phyloP scores from a whole-genome alignment of 2,888 invertebrate species.

The Pharmacophagus antenor region DNA sequence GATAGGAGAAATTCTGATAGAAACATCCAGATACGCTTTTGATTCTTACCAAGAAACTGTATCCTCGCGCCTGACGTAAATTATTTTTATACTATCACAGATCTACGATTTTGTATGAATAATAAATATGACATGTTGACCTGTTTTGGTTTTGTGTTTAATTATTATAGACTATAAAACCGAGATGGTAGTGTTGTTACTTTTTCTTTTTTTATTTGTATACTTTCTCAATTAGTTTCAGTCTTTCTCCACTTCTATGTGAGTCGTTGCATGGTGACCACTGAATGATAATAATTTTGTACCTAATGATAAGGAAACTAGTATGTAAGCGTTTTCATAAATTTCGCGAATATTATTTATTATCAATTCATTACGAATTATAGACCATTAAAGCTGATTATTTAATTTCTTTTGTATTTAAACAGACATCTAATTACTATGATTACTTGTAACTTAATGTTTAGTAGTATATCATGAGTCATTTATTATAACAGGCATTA shows the following conservation, averaged over 20 bases:
- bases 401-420: conserved; percentile 80
- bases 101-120: conserved; percentile 63
- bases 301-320: conserved; percentile 72
- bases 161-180: conserved; percentile 54
- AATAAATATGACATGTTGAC: conserved; percentile 66
- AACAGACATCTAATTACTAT: conserved; percentile 71
- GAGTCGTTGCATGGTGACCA: conserved; percentile 73
- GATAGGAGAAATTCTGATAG: conserved; percentile 78
- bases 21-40: conserved; percentile 60
- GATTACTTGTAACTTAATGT: conserved; percentile 72
- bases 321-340: conserved; percentile 76
- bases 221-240: conserved; percentile 53
- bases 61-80: conserved; percentile 55
- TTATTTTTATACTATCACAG: conserved; percentile 60
- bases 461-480: conserved; percentile 77
- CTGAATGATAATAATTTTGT: conserved; percentile 76
- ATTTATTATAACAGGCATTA: conserved; percentile 78
- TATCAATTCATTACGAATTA: conserved; percentile 79
- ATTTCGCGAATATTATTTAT: conserved; percentile 80
- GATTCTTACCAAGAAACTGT: conserved; percentile 68
- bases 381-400: conserved; percentile 77
- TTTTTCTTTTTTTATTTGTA: conserved; percentile 29
- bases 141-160: conserved; percentile 67
- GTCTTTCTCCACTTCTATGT: conserved; percentile 67
- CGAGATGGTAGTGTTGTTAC: conserved; percentile 52